These are phyloP conservation scores for Tragelaphus imberbis DNA, from an alignment of 2,113 vertebrate species.

Conservation along the genomic window DNA sequence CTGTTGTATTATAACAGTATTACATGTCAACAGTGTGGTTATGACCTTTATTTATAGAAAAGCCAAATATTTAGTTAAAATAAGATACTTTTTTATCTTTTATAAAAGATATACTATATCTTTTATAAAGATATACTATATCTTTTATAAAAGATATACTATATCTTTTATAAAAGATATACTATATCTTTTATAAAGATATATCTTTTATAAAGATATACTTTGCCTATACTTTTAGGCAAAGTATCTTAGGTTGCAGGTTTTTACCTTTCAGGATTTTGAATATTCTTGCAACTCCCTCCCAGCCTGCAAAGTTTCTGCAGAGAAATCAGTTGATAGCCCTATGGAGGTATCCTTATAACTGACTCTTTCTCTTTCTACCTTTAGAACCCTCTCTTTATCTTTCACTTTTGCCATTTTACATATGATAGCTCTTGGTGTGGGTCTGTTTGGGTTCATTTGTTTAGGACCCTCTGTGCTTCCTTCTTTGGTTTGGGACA, in stretches of 20 bases:
- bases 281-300: background rate
- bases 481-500: background rate
- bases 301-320: background rate
- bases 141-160: too few relatives aligned
- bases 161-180: too few relatives aligned
- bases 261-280: background rate
- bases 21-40: constrained; percentile 92
- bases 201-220: too few relatives aligned
- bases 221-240: background rate
- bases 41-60: constrained; percentile 92
- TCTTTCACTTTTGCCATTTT: background rate
- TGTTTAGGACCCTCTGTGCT: background rate
- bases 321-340: background rate
- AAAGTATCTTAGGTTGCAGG: background rate
- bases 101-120: too few relatives aligned
- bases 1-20: constrained; percentile 91
- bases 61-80: constrained; percentile 90
- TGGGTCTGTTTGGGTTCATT: background rate
- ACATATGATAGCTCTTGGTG: background rate
- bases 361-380: background rate
- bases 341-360: background rate
- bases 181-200: too few relatives aligned
- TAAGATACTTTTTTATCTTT: too few relatives aligned
- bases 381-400: background rate
- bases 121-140: too few relatives aligned